A percentile compares a stretch with the other conserved stretches of the same genome.
Evolutionary conservation across 2,888 invertebrate species (phyloP).

Genomic region (Tryphoninae sp.): DNA sequence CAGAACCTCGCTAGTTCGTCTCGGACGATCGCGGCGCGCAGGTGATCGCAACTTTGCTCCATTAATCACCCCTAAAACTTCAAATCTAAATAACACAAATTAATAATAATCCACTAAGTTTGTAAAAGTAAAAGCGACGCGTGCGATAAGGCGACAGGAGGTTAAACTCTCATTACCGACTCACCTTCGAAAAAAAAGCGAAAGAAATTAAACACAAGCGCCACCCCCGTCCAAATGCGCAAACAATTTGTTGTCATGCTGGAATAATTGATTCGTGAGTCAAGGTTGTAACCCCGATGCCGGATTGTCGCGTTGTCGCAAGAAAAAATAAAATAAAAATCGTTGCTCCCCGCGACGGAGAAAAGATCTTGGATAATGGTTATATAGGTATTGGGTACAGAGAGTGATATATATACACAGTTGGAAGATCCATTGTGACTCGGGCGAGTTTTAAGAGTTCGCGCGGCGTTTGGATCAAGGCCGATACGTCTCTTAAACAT

Average conservation of each 20-base stretch:
- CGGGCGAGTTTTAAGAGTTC: slow-evolving; percentile 51
- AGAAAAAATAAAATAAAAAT: slow-evolving; percentile 21
- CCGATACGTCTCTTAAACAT: slow-evolving; percentile 53
- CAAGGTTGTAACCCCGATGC: slow-evolving; percentile 44
- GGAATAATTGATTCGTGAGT: slow-evolving; percentile 50
- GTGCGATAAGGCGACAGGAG: slow-evolving; percentile 44
- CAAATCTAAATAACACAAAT: background rate
- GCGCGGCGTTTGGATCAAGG: slow-evolving; percentile 57
- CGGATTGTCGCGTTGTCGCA: slow-evolving; percentile 32
- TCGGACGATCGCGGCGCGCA: slow-evolving; percentile 47
- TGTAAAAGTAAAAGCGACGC: slow-evolving; percentile 40
- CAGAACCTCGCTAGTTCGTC: slow-evolving; percentile 38
- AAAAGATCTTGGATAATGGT: slow-evolving; percentile 22
- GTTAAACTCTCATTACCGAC: slow-evolving; percentile 35
- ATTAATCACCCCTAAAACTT: slow-evolving; percentile 4
- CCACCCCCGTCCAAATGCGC: slow-evolving; percentile 24
- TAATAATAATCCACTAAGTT: slow-evolving; percentile 11
- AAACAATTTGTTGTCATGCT: slow-evolving; percentile 13
- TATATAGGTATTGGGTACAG: slow-evolving; percentile 22
- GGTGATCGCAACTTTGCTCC: slow-evolving; percentile 27
- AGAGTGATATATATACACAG: slow-evolving; percentile 31
- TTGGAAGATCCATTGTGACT: slow-evolving; percentile 56
- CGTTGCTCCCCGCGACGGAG: slow-evolving; percentile 29
- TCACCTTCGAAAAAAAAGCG: slow-evolving; percentile 45
- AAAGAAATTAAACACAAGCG: slow-evolving; percentile 27